Conservation (phyloP, 2,113 vertebrate genomes). For the Anhinga anhinga region DNA sequence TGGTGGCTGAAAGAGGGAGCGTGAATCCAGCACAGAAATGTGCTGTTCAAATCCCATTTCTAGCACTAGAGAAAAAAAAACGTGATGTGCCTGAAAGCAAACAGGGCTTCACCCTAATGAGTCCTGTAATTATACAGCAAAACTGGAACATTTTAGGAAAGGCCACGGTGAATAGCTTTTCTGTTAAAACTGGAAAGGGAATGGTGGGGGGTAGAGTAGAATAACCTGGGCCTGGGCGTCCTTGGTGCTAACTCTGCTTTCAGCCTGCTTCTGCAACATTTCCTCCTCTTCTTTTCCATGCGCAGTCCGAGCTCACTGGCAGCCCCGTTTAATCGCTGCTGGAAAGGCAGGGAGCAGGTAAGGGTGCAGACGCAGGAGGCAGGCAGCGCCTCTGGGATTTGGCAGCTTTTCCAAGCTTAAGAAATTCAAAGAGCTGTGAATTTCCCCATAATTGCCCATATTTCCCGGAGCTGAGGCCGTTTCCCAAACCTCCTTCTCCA, state of each 20-base stretch:
- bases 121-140: accelerated
- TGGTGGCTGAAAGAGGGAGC: neutral
- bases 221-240: neutral
- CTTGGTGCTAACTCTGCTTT: conserved; percentile 26
- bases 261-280: conserved; percentile 27
- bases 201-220: neutral
- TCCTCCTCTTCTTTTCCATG: neutral
- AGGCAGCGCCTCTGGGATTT: neutral
- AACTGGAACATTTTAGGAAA: neutral
- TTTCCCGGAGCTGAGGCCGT: neutral
- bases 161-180: neutral
- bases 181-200: neutral
- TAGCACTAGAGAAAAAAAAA: neutral
- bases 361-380: neutral
- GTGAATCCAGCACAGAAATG: neutral
- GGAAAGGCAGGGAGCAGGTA: neutral
- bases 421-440: neutral
- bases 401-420: neutral
- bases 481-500: neutral
- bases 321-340: neutral
- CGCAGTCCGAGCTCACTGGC: neutral
- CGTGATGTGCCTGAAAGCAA: neutral
- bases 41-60: neutral
- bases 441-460: accelerated
- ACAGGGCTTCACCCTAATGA: neutral